A percentile compares a stretch with the other conserved stretches of the same genome.
These are phyloP conservation scores for Enteromius radiatus DNA, from an alignment of 2,797 vertebrate species.

Conservation along the genomic window DNA sequence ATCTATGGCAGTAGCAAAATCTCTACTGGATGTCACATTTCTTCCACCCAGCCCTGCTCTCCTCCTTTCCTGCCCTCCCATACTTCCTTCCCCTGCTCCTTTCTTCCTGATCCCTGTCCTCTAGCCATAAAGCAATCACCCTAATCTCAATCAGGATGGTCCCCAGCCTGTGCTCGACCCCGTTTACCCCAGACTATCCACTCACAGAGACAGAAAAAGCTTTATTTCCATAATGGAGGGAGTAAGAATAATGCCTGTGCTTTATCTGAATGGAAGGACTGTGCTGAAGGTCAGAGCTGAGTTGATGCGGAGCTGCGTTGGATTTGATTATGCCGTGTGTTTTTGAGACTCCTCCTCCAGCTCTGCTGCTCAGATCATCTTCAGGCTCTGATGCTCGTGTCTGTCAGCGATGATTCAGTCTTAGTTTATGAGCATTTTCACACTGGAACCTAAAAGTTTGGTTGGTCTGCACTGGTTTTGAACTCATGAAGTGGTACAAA, in stretches of 20 bases:
- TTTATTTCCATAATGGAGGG: slow-evolving; percentile 54
- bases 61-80: slow-evolving; percentile 28
- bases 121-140: slow-evolving; percentile 15
- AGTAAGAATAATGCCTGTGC: slow-evolving; percentile 29
- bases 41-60: not conserved
- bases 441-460: not conserved
- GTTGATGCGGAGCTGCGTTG: slow-evolving; percentile 61
- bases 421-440: not conserved
- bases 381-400: slow-evolving; percentile 33
- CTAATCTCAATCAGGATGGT: slow-evolving; percentile 3
- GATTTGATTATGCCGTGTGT: slow-evolving; percentile 64
- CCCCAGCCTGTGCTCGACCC: slow-evolving; percentile 8
- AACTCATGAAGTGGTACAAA: not conserved
- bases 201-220: not conserved
- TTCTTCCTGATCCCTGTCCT: slow-evolving; percentile 18
- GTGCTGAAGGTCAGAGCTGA: slow-evolving; percentile 65
- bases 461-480: not conserved
- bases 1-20: not conserved
- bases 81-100: slow-evolving; percentile 4
- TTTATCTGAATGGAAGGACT: slow-evolving; percentile 61
- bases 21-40: not conserved
- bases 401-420: slow-evolving; percentile 39
- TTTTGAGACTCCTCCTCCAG: slow-evolving; percentile 47
- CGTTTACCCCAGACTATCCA: slow-evolving; percentile 18
- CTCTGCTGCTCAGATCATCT: not conserved